phyloP scores from a whole-genome alignment of 2,888 invertebrate species.

The Elysia crispata region DNA sequence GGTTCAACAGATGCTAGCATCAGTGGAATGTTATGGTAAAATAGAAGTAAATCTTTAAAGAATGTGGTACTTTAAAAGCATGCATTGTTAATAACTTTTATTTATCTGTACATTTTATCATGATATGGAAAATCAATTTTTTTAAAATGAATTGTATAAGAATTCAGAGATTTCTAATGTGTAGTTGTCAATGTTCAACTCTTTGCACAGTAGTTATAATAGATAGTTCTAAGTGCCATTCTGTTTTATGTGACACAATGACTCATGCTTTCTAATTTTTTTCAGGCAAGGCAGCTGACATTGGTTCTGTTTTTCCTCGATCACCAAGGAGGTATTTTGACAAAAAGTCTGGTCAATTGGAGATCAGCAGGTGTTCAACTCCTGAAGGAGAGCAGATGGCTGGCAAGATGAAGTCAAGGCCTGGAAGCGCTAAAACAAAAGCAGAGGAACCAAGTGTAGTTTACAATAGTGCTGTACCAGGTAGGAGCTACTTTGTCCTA shows the following conservation, averaged over 20 bases:
- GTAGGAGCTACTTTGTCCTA: too few relatives aligned
- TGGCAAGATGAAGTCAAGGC: background rate
- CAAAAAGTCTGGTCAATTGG: constrained; percentile 25
- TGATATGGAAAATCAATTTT: too few relatives aligned
- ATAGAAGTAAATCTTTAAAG: too few relatives aligned
- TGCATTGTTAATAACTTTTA: too few relatives aligned
- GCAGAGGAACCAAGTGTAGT: too few relatives aligned
- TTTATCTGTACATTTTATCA: too few relatives aligned
- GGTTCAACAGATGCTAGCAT: constrained; percentile 84
- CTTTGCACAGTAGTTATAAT: background rate
- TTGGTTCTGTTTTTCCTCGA: constrained; percentile 62
- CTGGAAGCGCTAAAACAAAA: background rate
- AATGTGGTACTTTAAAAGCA: too few relatives aligned
- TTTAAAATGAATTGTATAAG: too few relatives aligned
- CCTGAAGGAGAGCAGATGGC: too few relatives aligned
- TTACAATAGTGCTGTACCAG: too few relatives aligned
- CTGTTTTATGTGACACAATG: background rate
- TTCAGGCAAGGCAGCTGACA: constrained; percentile 64
- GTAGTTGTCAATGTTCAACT: too few relatives aligned
- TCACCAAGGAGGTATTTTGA: constrained; percentile 56
- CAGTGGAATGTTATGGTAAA: constrained; percentile 71
- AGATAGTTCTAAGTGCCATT: background rate
- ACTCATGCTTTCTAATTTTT: background rate
- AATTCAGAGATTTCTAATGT: too few relatives aligned
- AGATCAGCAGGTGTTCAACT: background rate